These are phyloP conservation scores for Polymixis flavicincta DNA, from an alignment of 2,888 invertebrate species.

Conservation along the genomic window DNA sequence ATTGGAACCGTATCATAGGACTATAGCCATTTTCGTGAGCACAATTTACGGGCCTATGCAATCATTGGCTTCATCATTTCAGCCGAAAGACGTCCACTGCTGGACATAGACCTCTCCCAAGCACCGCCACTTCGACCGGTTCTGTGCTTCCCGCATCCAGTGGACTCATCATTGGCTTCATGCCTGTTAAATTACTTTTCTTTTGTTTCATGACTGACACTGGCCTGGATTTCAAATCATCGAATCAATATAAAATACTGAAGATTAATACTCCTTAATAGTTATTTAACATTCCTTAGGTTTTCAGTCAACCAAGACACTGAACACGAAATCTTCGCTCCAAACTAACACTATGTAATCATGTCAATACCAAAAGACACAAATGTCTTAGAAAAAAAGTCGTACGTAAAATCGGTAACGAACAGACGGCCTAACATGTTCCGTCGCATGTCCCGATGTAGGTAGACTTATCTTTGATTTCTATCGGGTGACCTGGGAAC, in stretches of 20 bases:
- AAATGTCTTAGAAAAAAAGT: background rate
- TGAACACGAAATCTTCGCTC: background rate
- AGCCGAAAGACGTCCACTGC: too few relatives aligned
- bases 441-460: conserved; percentile 15
- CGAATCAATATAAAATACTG: background rate
- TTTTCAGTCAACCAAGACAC: background rate
- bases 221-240: background rate
- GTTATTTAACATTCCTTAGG: background rate
- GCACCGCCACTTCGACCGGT: too few relatives aligned
- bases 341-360: background rate
- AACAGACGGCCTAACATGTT: conserved; percentile 40
- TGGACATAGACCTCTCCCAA: too few relatives aligned
- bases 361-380: background rate
- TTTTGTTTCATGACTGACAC: background rate
- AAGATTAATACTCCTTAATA: background rate
- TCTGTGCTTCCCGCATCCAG: too few relatives aligned
- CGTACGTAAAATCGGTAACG: conserved; percentile 25
- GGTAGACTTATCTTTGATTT: conserved; percentile 56
- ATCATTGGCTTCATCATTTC: background rate
- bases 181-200: background rate
- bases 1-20: background rate
- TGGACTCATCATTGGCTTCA: too few relatives aligned
- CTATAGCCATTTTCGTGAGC: background rate
- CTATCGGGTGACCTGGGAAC: conserved; percentile 34
- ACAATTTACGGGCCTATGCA: background rate